phyloP scores from a whole-genome alignment of 2,113 vertebrate genomes.

The Mixornis gularis region DNA sequence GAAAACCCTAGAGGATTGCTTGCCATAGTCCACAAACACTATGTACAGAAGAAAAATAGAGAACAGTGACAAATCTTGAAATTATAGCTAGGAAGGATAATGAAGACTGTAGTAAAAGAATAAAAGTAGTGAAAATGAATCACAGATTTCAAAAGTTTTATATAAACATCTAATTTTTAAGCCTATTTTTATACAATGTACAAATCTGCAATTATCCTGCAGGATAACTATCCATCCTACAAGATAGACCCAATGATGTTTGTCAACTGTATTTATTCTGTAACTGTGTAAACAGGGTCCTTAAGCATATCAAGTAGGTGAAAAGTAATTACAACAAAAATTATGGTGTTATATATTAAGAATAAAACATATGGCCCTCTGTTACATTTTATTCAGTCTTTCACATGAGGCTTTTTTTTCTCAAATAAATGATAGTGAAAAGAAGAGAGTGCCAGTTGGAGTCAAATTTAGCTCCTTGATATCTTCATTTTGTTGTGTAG shows the following conservation, averaged over 20 bases:
- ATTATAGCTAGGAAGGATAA: conserved; percentile 49
- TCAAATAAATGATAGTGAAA: background rate
- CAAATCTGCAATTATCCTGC: conserved; percentile 44
- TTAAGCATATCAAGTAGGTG: conserved; percentile 14
- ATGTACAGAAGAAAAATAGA: conserved; percentile 55
- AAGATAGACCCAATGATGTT: conserved; percentile 25
- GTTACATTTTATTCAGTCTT: conserved; percentile 11
- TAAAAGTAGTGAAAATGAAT: conserved; percentile 40
- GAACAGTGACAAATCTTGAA: conserved; percentile 62
- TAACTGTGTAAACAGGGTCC: background rate
- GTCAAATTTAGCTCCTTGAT: background rate
- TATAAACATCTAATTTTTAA: conserved; percentile 56
- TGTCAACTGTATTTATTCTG: conserved; percentile 48
- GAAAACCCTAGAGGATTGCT: conserved; percentile 71
- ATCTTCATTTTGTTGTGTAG: background rate
- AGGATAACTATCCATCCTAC: background rate
- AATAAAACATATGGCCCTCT: conserved; percentile 5
- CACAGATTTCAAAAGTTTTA: conserved; percentile 46
- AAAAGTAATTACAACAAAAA: conserved; percentile 38
- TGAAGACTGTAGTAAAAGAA: conserved; percentile 40
- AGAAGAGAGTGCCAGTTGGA: background rate
- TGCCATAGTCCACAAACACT: conserved; percentile 67
- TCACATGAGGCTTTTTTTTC: background rate
- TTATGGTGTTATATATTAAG: background rate
- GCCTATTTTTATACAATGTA: conserved; percentile 8